Conservation (phyloP, 2,113 vertebrate species). For the Macroglossus sobrinus region DNA sequence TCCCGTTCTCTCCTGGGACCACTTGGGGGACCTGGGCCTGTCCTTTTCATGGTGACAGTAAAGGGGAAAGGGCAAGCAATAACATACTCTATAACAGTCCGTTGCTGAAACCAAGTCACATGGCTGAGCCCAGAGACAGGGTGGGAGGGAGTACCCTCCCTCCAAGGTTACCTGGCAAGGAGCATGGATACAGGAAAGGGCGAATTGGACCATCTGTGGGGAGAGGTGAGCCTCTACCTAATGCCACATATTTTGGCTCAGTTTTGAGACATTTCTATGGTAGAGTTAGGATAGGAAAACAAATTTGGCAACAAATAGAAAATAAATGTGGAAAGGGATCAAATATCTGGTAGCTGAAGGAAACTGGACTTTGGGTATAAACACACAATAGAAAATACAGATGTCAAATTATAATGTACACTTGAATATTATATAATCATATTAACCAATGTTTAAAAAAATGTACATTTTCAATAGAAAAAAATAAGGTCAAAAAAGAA, state of each 20-base stretch:
- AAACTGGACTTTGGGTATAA: no score
- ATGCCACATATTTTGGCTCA: not conserved
- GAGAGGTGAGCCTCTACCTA: not conserved
- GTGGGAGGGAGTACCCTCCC: not conserved
- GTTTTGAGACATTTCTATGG: not conserved
- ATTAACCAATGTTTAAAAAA: no score
- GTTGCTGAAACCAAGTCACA: not conserved
- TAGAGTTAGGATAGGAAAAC: not conserved
- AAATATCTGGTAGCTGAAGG: no score
- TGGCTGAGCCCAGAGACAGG: not conserved
- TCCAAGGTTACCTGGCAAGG: not conserved
- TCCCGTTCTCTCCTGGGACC: not conserved
- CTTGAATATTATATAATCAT: no score
- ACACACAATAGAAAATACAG: no score
- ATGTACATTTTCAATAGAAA: no score
- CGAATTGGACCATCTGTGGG: not conserved
- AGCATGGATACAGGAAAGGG: not conserved
- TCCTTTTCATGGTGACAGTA: not conserved
- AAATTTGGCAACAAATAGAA: not conserved
- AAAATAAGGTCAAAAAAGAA: not conserved
- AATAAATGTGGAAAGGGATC: not conserved
- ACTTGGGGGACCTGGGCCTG: not conserved
- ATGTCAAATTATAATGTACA: no score
- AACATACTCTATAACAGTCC: not conserved
- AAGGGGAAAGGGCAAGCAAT: not conserved